Evolutionary conservation across 2,888 invertebrate genomes (phyloP).

Genomic region (Lucinisca nassula): DNA sequence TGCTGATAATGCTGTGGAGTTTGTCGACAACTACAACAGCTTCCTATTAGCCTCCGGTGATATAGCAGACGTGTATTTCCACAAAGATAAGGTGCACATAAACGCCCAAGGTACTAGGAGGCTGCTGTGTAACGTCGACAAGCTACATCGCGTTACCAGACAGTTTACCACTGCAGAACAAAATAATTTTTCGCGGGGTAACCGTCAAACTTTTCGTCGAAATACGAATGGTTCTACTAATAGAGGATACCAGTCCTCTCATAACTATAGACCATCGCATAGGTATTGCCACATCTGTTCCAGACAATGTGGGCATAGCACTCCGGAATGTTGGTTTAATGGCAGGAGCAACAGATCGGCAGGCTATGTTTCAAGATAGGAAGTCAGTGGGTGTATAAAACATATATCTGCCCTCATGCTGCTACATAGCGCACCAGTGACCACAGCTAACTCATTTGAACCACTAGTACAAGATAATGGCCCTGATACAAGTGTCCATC

Average conservation of each 20-base stretch:
- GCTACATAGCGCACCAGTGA: too few relatives aligned
- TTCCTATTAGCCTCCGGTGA: neutral
- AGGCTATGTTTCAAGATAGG: too few relatives aligned
- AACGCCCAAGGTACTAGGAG: neutral
- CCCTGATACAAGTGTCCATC: too few relatives aligned
- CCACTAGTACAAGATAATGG: too few relatives aligned
- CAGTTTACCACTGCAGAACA: neutral
- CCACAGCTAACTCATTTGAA: too few relatives aligned
- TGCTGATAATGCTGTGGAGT: neutral
- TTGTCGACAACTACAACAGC: neutral
- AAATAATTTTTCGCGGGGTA: neutral
- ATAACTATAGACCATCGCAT: neutral
- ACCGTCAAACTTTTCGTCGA: neutral
- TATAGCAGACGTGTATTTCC: neutral
- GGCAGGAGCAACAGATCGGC: neutral
- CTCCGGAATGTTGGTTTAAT: neutral
- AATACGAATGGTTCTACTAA: neutral
- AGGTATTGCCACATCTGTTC: neutral
- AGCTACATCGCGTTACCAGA: neutral
- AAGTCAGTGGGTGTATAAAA: too few relatives aligned
- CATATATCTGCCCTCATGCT: too few relatives aligned
- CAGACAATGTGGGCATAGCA: neutral
- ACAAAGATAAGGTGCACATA: neutral
- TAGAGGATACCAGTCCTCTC: too few relatives aligned
- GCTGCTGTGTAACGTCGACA: neutral